phyloP scores from a whole-genome alignment of 2,797 vertebrate genomes.

The Hippopotamyrus pictus region DNA sequence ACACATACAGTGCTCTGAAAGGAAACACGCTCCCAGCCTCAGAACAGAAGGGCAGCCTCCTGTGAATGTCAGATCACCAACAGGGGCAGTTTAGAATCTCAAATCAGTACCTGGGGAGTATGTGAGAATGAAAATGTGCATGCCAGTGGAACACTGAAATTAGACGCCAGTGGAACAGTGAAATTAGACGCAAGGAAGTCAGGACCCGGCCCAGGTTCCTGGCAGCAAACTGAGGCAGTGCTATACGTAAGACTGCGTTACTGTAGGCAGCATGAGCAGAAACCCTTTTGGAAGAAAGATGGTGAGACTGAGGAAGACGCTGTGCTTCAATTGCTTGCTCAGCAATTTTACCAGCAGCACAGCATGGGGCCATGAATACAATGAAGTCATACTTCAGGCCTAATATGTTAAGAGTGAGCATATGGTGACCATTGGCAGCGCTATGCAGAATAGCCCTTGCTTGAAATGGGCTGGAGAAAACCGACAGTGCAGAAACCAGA shows the following conservation, averaged over 20 bases:
- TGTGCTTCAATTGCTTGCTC: neutral
- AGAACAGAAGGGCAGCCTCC: neutral
- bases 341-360: neutral
- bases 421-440: constrained; percentile 9
- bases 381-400: neutral
- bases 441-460: neutral
- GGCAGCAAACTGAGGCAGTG: neutral
- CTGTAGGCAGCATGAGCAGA: neutral
- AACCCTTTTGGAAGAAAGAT: neutral
- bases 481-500: neutral
- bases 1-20: neutral
- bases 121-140: neutral
- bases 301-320: neutral
- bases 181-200: neutral
- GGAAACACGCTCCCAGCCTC: neutral
- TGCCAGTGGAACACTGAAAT: neutral
- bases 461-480: neutral
- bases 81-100: neutral
- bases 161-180: neutral
- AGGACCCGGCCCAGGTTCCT: neutral
- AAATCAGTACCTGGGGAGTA: constrained; percentile 8
- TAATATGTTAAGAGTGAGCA: constrained; percentile 12
- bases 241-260: neutral
- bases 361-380: constrained; percentile 10
- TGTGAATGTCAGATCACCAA: neutral